Conservation (phyloP, 2,797 vertebrate genomes). For the Gambelia wislizenii region DNA sequence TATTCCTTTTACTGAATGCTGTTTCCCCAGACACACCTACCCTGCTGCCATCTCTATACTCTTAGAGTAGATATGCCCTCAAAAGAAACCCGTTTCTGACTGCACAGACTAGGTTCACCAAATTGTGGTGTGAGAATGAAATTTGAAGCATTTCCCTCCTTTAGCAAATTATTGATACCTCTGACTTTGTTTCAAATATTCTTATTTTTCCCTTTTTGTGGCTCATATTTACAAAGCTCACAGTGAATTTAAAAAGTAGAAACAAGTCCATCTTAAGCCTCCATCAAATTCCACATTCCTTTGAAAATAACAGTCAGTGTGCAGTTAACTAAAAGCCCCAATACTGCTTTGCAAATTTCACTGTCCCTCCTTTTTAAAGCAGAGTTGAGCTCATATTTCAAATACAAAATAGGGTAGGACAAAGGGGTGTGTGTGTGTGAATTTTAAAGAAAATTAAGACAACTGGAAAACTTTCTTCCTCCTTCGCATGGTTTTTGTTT, state of each 20-base stretch:
- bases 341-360: constrained; percentile 18
- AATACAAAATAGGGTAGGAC: not conserved
- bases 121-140: not conserved
- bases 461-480: not conserved
- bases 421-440: not conserved
- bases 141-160: not conserved
- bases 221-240: not conserved
- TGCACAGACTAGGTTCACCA: not conserved
- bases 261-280: constrained; percentile 35
- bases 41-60: not conserved
- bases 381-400: constrained; percentile 11
- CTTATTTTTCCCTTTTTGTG: not conserved
- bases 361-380: not conserved
- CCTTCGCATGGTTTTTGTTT: too few relatives aligned
- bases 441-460: constrained; percentile 13
- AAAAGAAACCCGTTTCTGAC: not conserved
- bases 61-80: too few relatives aligned
- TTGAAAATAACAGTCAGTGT: constrained; percentile 15
- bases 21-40: not conserved
- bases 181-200: not conserved
- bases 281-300: constrained; percentile 38
- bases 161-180: not conserved
- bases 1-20: not conserved
- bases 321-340: not conserved
- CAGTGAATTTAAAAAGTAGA: constrained; percentile 2